Conservation (phyloP, 1,140 invertebrate species). For the Lepidurus packardi region DNA sequence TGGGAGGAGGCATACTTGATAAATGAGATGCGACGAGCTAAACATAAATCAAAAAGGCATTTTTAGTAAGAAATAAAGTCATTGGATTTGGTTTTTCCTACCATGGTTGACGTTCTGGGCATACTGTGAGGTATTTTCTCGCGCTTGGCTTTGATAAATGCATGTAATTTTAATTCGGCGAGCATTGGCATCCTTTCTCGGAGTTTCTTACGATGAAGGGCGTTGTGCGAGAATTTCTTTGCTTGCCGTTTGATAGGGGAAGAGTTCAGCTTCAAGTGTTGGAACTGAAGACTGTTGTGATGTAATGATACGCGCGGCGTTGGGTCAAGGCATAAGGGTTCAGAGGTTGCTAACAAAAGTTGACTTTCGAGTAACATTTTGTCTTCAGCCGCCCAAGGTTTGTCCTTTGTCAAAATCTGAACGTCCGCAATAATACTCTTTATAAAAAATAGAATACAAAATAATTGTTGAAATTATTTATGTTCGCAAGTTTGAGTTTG, state of each 20-base stretch:
- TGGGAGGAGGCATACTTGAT: slow-evolving; percentile 23
- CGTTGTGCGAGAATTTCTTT: slow-evolving; percentile 64
- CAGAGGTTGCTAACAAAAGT: slow-evolving; percentile 71
- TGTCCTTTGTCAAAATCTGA: slow-evolving; percentile 58
- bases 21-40: slow-evolving; percentile 31
- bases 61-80: too few species aligned
- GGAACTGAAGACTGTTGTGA: slow-evolving; percentile 65
- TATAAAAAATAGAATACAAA: slow-evolving; percentile 35
- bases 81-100: neutral
- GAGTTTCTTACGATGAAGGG: slow-evolving; percentile 30
- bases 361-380: slow-evolving; percentile 71
- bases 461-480: slow-evolving; percentile 28
- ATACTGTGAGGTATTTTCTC: slow-evolving; percentile 71
- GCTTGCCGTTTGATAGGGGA: slow-evolving; percentile 66
- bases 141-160: slow-evolving; percentile 80
- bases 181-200: slow-evolving; percentile 11
- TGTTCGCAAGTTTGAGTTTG: neutral
- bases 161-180: slow-evolving; percentile 52
- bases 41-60: too few species aligned
- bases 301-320: slow-evolving; percentile 68
- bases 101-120: slow-evolving; percentile 56
- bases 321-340: slow-evolving; percentile 79
- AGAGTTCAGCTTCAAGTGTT: slow-evolving; percentile 65
- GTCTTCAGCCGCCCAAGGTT: slow-evolving; percentile 70
- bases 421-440: slow-evolving; percentile 70